Percentiles rank a stretch among this genome's conserved stretches.
phyloP scores from a whole-genome alignment of 1,140 invertebrate genomes.

The Ceratina calcarata region DNA sequence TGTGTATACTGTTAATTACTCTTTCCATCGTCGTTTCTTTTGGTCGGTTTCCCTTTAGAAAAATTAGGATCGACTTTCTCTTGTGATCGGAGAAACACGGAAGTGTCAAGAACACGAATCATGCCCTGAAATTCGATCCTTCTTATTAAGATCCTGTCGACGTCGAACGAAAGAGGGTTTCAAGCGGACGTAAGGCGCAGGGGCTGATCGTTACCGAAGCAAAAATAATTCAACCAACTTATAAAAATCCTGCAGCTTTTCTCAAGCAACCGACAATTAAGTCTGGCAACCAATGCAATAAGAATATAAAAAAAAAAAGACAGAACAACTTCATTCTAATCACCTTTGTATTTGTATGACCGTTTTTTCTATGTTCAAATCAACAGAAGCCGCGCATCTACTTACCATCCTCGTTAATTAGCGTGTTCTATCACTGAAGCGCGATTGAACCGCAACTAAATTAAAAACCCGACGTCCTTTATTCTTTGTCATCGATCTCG shows the following conservation, averaged over 20 bases:
- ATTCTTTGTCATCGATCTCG: slow-evolving; percentile 26
- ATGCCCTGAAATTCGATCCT: slow-evolving; percentile 48
- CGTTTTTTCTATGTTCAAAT: not conserved
- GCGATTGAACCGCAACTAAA: slow-evolving; percentile 21
- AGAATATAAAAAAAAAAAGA: not conserved
- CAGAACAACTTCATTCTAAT: no score
- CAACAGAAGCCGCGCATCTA: not conserved
- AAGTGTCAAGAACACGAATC: slow-evolving; percentile 52
- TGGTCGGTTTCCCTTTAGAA: not conserved
- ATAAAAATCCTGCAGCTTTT: slow-evolving; percentile 7
- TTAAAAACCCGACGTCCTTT: slow-evolving; percentile 22
- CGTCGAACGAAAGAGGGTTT: slow-evolving; percentile 47
- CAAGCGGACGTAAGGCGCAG: slow-evolving; percentile 34
- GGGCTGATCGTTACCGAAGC: slow-evolving; percentile 6
- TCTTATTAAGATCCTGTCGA: slow-evolving; percentile 51
- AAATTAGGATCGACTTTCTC: slow-evolving; percentile 50
- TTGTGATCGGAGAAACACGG: slow-evolving; percentile 46
- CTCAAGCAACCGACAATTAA: not conserved
- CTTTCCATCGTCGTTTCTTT: no score
- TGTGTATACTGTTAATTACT: slow-evolving; percentile 29
- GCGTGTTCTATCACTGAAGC: not conserved
- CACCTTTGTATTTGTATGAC: no score
- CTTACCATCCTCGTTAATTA: slow-evolving; percentile 14
- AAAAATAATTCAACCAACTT: slow-evolving; percentile 21
- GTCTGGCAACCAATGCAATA: not conserved